Percentiles rank a stretch among this genome's conserved stretches.
Conservation (phyloP, 2,113 vertebrate species). For the Arizona elegans region DNA sequence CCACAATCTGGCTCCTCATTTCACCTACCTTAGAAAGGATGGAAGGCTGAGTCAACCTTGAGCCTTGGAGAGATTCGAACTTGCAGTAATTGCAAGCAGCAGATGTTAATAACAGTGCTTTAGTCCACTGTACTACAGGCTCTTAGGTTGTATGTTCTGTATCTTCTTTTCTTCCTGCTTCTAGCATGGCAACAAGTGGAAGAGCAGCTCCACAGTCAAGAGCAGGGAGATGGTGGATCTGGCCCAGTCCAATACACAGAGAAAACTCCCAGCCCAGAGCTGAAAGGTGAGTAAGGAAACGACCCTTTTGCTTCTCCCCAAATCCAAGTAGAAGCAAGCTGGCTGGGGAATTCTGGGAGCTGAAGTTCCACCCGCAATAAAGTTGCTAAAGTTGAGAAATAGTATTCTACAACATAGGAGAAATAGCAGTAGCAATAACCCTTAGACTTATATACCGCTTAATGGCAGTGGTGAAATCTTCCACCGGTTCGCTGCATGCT, state of each 20-base stretch:
- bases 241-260: constrained; percentile 81
- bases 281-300: constrained; percentile 82
- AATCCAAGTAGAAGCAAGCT: neutral
- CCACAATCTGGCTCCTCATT: too few relatives aligned
- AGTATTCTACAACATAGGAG: neutral
- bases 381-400: neutral
- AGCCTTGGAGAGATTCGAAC: too few relatives aligned
- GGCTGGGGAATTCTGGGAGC: neutral
- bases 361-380: neutral
- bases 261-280: constrained; percentile 67
- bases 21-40: too few relatives aligned
- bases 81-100: too few relatives aligned
- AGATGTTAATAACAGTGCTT: too few relatives aligned
- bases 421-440: neutral
- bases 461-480: too few relatives aligned
- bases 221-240: constrained; percentile 53
- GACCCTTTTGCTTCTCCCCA: neutral
- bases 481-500: too few relatives aligned
- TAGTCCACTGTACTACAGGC: too few relatives aligned
- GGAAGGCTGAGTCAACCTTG: too few relatives aligned
- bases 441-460: too few relatives aligned
- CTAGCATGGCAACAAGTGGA: constrained; percentile 91
- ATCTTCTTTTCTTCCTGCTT: neutral
- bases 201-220: constrained; percentile 76
- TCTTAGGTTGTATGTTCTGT: neutral